Conservation (phyloP, 2,888 invertebrate genomes). For the Zaprionus obscuricornis region DNA sequence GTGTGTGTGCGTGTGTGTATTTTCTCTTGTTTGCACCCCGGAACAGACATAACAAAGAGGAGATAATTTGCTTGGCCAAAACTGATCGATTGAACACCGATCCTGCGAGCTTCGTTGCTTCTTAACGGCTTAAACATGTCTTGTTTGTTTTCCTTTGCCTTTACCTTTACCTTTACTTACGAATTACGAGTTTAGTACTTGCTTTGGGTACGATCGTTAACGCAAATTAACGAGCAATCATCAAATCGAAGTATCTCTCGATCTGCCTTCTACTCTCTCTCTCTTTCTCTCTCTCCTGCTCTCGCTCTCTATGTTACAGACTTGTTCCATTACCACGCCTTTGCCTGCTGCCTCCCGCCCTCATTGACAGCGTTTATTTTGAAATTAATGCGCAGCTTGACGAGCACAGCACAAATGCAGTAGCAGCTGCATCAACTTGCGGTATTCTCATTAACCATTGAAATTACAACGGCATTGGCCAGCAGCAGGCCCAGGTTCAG, state of each 20-base stretch:
- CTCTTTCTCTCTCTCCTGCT: not conserved
- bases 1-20: constrained; percentile 17
- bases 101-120: constrained; percentile 46
- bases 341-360: constrained; percentile 16
- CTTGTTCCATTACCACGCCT: too few species aligned
- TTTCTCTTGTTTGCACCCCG: constrained; percentile 39
- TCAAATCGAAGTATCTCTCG: constrained; percentile 74
- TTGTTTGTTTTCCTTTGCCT: constrained; percentile 62
- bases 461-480: constrained; percentile 58
- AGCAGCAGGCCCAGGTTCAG: constrained; percentile 16
- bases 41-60: constrained; percentile 59
- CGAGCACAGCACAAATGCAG: constrained; percentile 39
- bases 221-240: constrained; percentile 80
- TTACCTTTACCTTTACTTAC: constrained; percentile 6
- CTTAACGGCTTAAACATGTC: constrained; percentile 58
- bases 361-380: constrained; percentile 68
- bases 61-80: constrained; percentile 76
- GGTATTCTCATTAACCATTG: constrained; percentile 75
- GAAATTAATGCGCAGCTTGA: constrained; percentile 62
- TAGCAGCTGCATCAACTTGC: constrained; percentile 62
- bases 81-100: constrained; percentile 64
- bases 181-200: not conserved
- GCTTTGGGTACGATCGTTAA: constrained; percentile 66
- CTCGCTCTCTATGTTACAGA: too few species aligned
- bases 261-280: constrained; percentile 24